A percentile compares a stretch with the other conserved stretches of the same genome.
These are phyloP conservation scores for Drosophila eohydei DNA, from an alignment of 2,888 invertebrate genomes.

Conservation along the genomic window DNA sequence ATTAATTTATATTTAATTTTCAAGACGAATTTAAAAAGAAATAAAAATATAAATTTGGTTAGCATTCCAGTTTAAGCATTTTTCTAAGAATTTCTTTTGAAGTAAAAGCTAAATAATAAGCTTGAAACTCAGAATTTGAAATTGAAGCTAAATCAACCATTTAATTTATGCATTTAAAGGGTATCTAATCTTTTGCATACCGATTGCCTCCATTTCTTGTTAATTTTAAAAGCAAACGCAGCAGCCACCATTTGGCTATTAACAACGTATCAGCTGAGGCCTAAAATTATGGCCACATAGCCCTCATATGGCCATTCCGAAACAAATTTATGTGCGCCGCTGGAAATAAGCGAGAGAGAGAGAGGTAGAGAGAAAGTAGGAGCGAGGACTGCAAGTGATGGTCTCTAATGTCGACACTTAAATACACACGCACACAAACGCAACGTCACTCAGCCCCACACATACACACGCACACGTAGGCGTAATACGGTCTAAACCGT, in stretches of 20 bases:
- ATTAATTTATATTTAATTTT: too few relatives aligned
- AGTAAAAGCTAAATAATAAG: background rate
- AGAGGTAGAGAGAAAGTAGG: background rate
- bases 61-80: too few relatives aligned
- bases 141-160: background rate
- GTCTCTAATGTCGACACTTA: conserved; percentile 70
- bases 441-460: conserved; percentile 19
- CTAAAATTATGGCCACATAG: conserved; percentile 38
- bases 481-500: conserved; percentile 53
- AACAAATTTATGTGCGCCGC: conserved; percentile 62
- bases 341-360: background rate
- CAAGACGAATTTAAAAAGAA: too few relatives aligned
- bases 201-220: conserved; percentile 20
- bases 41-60: too few relatives aligned
- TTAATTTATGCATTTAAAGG: conserved; percentile 3
- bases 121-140: background rate
- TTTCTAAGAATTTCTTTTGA: too few relatives aligned
- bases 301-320: conserved; percentile 60
- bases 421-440: conserved; percentile 49
- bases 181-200: conserved; percentile 6
- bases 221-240: conserved; percentile 63
- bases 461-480: background rate
- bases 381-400: conserved; percentile 62
- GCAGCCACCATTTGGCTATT: conserved; percentile 55
- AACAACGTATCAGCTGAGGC: conserved; percentile 56